phyloP scores from a whole-genome alignment of 1,140 invertebrate species.

The Meloidogyne hapla region DNA sequence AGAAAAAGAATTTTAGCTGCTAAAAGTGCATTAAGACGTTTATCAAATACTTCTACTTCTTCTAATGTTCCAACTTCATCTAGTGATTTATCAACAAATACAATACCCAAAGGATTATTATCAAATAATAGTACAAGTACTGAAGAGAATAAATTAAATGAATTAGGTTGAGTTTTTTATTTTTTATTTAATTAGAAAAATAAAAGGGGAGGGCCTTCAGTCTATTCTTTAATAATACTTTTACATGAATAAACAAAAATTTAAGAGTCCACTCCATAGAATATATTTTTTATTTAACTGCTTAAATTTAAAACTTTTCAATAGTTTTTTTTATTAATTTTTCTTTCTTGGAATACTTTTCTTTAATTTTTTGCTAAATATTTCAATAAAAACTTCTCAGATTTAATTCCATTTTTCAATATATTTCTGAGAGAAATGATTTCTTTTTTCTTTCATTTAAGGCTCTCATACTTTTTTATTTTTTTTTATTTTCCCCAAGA shows the following conservation, averaged over 20 bases:
- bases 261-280: too few species aligned
- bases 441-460: neutral
- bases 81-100: conserved; percentile 1
- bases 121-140: neutral
- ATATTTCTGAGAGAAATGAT: neutral
- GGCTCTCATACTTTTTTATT: too few species aligned
- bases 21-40: conserved; percentile 47
- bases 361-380: too few species aligned
- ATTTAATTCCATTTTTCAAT: neutral
- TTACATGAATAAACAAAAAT: too few species aligned
- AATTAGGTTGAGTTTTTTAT: neutral
- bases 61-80: conserved; percentile 6
- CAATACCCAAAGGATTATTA: neutral
- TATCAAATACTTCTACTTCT: conserved; percentile 33
- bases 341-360: too few species aligned
- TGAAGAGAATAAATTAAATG: neutral
- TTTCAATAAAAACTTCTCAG: too few species aligned
- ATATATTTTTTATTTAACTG: too few species aligned
- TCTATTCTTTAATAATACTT: too few species aligned
- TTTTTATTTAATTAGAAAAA: neutral
- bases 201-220: neutral
- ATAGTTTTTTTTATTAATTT: too few species aligned
- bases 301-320: neutral
- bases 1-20: conserved; percentile 46
- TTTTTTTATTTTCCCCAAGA: neutral